Evolutionary conservation across 2,888 invertebrate species (phyloP), one percentile per base, ranked within the genome.

Genomic region (Sialis fuliginosa): DNA sequence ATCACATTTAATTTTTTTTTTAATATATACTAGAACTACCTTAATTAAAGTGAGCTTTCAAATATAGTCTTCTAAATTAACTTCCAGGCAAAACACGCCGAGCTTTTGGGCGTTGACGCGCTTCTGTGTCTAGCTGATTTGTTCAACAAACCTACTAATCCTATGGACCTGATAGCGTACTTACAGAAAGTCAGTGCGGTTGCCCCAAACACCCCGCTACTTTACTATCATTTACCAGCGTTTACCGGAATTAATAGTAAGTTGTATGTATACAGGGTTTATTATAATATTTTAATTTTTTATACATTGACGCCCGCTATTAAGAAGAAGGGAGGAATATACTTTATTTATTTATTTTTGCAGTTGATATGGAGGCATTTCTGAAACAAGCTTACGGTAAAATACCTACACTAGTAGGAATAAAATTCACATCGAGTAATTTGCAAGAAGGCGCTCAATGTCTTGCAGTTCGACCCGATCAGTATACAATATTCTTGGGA

Each of bases 201-300:
- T 1, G 88, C 87, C 1, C 81, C 83, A 0, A 76, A 75, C 6
- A 74, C 80, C 1, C 89, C 90, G 0, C 71, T 90, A 40, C 68
- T 87, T 32, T 88, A 89, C 59, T 90, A 90, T 58, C 88, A 90
- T 58, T 81, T 87, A 54, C 88, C 89, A 1, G 67, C 66, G 50
- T 74, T 79, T 62, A 79, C 78, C 39, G 75, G 75, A 49, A 78
- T 88, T 30, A 73, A 79, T 52, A 66, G 88, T 88, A 68, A 76
- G 78, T 22, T 22, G 22, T 22, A 4, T n/a, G 22, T 22, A 22
- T 22, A 22, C n/a, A n/a, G n/a, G n/a, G n/a, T 22, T 22, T 22
- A 22, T 22, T 22, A 4, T 22, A n/a, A 4, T 22, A 22, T 22
- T 22, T 22, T n/a, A n/a, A 34, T 44, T 33, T 44, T 12, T 32